Evolutionary conservation across 2,888 invertebrate genomes (phyloP), one percentile per base, ranked within the genome.

Genomic region (Adelognathus sp.): DNA sequence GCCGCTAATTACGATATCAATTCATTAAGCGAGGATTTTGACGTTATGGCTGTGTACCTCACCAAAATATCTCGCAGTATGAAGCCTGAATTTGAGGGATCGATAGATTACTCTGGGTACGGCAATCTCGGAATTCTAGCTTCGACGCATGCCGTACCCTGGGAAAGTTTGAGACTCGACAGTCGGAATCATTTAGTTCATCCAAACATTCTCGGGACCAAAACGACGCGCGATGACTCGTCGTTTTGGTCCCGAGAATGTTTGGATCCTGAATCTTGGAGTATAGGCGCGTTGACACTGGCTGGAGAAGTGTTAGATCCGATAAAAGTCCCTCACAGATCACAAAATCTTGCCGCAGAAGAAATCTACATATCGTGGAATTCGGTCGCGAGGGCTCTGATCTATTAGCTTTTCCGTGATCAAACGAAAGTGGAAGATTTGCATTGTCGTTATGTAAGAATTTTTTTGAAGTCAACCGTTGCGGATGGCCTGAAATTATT

Each of bases 31-130:
- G 0, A 5, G n/a, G 39, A 39, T 39, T 3, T 3, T 3, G 0
- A 1, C 1, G 5, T 5, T 1, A 3, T 39, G 14, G 0, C 0
- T 39, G 0, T 0, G 0, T 39, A n/a, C n/a, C 14, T 39, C 1
- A 0, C 3, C 0, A 5, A 0, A 39, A 39, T 39, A 5, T 0
- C 4, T 7, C 39, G 5, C 4, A 1, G 14, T 14, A 39, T n/a
- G 14, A 39, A 39, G 0, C 14, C 1, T 14, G 0, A n/a, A 0
- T 39, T 39, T 5, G 3, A 1, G 39, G 14, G 2, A 4, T 5
- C 14, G 0, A 39, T 39, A 39, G 1, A 39, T 39, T 39, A 4
- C 3, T 0, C 4, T 11, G 14, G 39, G 3, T 1, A 2, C 14
- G 39, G 39, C n/a, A 1, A 39, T 14, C 14, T 14, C n/a, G 39